These are phyloP conservation scores for Squalus acanthias DNA, from an alignment of 2,797 vertebrate genomes.

Conservation along the genomic window DNA sequence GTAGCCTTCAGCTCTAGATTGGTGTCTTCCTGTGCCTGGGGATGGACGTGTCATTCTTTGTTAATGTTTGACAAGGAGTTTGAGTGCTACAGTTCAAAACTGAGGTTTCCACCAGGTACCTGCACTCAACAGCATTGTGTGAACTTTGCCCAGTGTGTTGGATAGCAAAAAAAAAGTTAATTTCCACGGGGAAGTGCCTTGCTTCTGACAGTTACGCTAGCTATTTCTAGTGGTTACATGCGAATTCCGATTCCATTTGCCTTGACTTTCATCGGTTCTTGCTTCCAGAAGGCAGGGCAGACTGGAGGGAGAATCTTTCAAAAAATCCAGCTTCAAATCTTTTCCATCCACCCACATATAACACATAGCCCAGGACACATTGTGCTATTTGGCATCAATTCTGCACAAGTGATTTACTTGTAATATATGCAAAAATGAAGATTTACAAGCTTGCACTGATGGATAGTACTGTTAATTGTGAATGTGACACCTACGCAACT, in stretches of 20 bases:
- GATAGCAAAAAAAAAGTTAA: background rate
- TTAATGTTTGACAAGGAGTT: background rate
- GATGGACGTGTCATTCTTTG: background rate
- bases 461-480: background rate
- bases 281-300: background rate
- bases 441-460: background rate
- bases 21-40: background rate
- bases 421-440: background rate
- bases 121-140: background rate
- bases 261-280: background rate
- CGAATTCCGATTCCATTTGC: background rate
- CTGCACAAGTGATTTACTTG: background rate
- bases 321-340: background rate
- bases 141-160: no score
- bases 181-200: background rate
- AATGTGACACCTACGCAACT: background rate
- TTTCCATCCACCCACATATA: background rate
- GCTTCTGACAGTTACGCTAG: background rate
- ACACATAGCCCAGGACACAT: background rate
- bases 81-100: background rate
- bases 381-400: background rate
- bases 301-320: background rate
- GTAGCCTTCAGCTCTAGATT: background rate
- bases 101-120: background rate
- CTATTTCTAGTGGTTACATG: background rate